Percentiles rank a stretch among this genome's conserved stretches.
These are phyloP conservation scores for Anser cygnoides DNA, from an alignment of 2,113 vertebrate species.

Conservation along the genomic window DNA sequence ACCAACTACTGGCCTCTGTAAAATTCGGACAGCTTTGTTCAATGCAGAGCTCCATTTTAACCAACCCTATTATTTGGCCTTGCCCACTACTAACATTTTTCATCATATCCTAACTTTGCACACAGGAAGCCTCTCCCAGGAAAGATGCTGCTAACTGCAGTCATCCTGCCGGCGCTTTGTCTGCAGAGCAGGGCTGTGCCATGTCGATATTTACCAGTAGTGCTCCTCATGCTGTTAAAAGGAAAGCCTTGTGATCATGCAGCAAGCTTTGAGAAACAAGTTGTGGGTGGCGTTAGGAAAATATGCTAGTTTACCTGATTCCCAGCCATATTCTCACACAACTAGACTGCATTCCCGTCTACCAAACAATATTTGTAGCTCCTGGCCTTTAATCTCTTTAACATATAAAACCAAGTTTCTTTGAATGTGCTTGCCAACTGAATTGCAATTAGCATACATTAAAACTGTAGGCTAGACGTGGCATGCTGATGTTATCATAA, in stretches of 20 bases:
- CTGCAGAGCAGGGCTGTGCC: background rate
- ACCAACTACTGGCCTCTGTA: background rate
- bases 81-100: background rate
- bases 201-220: background rate
- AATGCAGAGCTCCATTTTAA: background rate
- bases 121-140: background rate
- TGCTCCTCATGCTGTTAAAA: background rate
- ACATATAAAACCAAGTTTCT: background rate
- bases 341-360: background rate
- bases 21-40: background rate
- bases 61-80: background rate
- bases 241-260: background rate
- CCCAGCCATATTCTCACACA: background rate
- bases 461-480: background rate
- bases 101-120: background rate
- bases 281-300: background rate
- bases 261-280: background rate
- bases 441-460: background rate
- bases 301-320: background rate
- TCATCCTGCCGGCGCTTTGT: background rate
- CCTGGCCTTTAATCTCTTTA: background rate
- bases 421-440: constrained; percentile 15
- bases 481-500: background rate
- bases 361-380: background rate
- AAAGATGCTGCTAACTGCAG: background rate